Base-by-base conservation (phyloP, 2,797 vertebrate species). In the Siniperca obscura region DNA sequence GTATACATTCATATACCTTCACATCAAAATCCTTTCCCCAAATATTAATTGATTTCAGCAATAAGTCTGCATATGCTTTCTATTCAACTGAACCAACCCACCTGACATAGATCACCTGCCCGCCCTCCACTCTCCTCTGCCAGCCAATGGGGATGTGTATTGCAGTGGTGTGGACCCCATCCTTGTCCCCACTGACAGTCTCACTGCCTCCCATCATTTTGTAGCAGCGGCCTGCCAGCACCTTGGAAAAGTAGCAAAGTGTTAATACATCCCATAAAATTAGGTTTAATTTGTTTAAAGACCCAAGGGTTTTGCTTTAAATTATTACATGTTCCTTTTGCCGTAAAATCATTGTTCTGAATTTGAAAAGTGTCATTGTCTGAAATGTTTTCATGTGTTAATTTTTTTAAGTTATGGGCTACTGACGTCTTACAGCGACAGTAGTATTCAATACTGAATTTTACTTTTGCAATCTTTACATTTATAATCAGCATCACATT, bases 141-240 rank as follows among this genome's bases (percentile, higher is more conserved):
- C 97, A 98, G 94, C 98, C 98, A 88, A 98, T 95, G 82, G 97
- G 98, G 93, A 98, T 95, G 74, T 97, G 96, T 93, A 96, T 95
- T 81, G 96, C 95, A 92, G 93, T 87, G 55, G 93, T 93, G 89
- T 95, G 93, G 93, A 94, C 94, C 89, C 96, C 97, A 95, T 96
- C 97, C 95, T 96, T 97, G 95, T 97, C 96, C 95, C 97, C 96
- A 95, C 94, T 95, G 90, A 96, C 95, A 95, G 96, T 95, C 94
- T 97, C 97, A 97, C 96, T 97, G 93, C 96, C 96, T 90, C 97
- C 97, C 96, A 97, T 99, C 97, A 98, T 98, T 97, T 96, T 97
- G 96, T 95, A 92, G 93, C 95, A 95, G 94, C 93, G 87, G 92
- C 93, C 91, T 97, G 96, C 94, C 91, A 96, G 95, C 93, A 96